Conservation (phyloP, 2,888 invertebrate genomes). For the Drosophila testacea region DNA sequence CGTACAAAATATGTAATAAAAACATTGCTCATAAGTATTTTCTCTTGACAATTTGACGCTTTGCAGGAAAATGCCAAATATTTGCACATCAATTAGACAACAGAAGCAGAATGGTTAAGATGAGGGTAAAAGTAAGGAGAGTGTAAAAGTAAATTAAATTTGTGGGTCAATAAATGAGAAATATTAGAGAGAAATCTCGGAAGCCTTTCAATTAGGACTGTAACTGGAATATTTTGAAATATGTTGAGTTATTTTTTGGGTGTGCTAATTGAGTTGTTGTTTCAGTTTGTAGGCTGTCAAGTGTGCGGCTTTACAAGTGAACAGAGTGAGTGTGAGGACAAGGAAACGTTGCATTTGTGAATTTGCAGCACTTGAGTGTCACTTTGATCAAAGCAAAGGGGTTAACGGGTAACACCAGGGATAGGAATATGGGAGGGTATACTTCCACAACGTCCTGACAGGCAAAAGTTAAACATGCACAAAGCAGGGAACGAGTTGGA, state of each 20-base stretch:
- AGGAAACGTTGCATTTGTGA: conserved; percentile 45
- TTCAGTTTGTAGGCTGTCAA: conserved; percentile 48
- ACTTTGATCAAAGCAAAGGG: conserved; percentile 59
- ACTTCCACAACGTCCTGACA: conserved; percentile 43
- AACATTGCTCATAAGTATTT: not conserved
- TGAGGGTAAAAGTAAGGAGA: no score
- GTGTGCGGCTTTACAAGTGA: conserved; percentile 24
- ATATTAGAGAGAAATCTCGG: conserved; percentile 16
- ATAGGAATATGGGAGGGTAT: not conserved
- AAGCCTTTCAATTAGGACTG: conserved; percentile 19
- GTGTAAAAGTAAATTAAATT: conserved; percentile 19
- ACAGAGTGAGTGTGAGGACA: not conserved
- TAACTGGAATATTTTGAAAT: conserved; percentile 13
- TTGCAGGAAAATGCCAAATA: conserved; percentile 36
- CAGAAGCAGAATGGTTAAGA: not conserved
- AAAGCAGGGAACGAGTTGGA: conserved; percentile 61
- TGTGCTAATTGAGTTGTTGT: conserved; percentile 69
- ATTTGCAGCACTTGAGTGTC: conserved; percentile 60
- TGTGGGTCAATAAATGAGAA: conserved; percentile 8
- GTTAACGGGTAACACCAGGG: not conserved
- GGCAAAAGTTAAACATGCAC: conserved; percentile 75
- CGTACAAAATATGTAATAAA: not conserved
- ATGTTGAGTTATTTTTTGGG: conserved; percentile 32
- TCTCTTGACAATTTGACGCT: conserved; percentile 9
- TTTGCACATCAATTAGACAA: conserved; percentile 48